Evolutionary conservation across 1,140 invertebrate genomes (phyloP).

Genomic region (Delia radicum): DNA sequence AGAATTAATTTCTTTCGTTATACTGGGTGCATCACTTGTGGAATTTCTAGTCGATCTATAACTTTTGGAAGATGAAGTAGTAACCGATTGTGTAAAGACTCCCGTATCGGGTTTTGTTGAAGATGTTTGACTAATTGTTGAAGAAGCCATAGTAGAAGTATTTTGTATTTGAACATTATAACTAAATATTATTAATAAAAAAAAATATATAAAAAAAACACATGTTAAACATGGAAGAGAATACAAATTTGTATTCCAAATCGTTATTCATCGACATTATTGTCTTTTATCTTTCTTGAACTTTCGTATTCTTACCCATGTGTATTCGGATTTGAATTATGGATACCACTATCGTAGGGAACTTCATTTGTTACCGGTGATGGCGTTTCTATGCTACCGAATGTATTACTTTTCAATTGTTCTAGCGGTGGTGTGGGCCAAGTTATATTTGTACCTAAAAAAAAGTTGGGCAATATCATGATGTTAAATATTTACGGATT

Average conservation of each 20-base stretch:
- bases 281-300: background rate
- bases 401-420: constrained; percentile 50
- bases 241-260: no score
- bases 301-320: constrained; percentile 41
- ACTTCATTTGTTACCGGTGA: constrained; percentile 52
- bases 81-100: constrained; percentile 52
- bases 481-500: background rate
- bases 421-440: constrained; percentile 52
- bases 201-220: background rate
- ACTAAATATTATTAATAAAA: constrained; percentile 27
- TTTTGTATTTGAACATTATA: constrained; percentile 54
- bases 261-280: background rate
- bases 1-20: constrained; percentile 52
- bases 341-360: constrained; percentile 44
- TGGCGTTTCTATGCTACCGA: constrained; percentile 52
- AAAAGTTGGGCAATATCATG: background rate
- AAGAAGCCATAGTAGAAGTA: constrained; percentile 51
- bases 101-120: constrained; percentile 48
- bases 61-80: constrained; percentile 52
- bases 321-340: constrained; percentile 53
- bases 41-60: constrained; percentile 35
- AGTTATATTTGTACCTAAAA: constrained; percentile 48
- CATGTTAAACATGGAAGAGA: no score
- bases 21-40: constrained; percentile 41
- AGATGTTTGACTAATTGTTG: constrained; percentile 49